Conservation (phyloP, 2,797 vertebrate species). For the Graptemys geographica region DNA sequence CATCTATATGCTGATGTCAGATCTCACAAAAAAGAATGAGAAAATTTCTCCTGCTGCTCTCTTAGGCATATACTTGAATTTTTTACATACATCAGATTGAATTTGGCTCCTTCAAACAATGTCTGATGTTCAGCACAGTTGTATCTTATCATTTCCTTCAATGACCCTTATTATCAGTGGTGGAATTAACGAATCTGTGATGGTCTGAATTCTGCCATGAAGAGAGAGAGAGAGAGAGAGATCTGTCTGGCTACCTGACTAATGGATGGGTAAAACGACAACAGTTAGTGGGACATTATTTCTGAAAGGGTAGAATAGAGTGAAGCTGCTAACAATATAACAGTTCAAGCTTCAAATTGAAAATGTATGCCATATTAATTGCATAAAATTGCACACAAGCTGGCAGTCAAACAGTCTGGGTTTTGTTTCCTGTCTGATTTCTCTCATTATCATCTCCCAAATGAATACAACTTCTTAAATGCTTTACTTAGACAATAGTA, state of each 20-base stretch:
- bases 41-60: constrained; percentile 77
- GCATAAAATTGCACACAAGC: constrained; percentile 68
- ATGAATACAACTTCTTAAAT: constrained; percentile 35
- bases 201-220: constrained; percentile 57
- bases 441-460: constrained; percentile 58
- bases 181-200: constrained; percentile 76
- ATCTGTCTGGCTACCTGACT: constrained; percentile 42
- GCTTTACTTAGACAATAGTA: constrained; percentile 46
- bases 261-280: constrained; percentile 30
- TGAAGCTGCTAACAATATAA: constrained; percentile 66
- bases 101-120: constrained; percentile 77
- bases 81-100: constrained; percentile 78
- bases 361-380: constrained; percentile 74
- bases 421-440: constrained; percentile 70
- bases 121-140: constrained; percentile 77
- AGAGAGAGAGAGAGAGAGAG: constrained; percentile 15
- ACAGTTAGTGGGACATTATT: constrained; percentile 50
- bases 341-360: constrained; percentile 66
- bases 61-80: constrained; percentile 76
- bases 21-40: constrained; percentile 79
- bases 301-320: constrained; percentile 38
- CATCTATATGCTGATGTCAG: constrained; percentile 83
- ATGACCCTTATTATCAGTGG: constrained; percentile 73
- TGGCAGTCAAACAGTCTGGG: constrained; percentile 66
- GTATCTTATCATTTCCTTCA: constrained; percentile 73